Base-by-base conservation (phyloP, 2,888 invertebrate genomes). In the Phorcus lineatus region DNA sequence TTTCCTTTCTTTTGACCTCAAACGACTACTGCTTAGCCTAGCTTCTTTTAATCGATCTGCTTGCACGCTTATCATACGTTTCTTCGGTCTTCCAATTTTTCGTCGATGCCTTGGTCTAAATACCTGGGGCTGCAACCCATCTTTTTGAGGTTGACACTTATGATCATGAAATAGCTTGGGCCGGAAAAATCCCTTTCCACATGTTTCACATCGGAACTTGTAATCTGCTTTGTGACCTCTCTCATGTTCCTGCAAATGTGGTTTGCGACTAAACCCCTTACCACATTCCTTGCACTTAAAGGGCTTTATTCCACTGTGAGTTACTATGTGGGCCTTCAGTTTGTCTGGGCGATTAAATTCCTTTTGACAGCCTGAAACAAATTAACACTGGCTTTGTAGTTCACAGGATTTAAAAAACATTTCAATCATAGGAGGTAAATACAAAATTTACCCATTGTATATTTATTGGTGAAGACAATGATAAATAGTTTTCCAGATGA, bases 301-400 rank as follows among this genome's bases (percentile, higher is more conserved):
- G 0, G 93, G 93, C 79, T 92, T 92, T 67, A 93, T 88, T 4
- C 92, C 92, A 84, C 94, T 95, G 90, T 96, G 95, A 54, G 94
- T 94, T 81, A 95, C 94, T 31, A 96, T 92, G 90, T 96, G 96
- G 7, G 94, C 94, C 88, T 95, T 95, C 40, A 96, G 89, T 86
- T 94, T 94, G 88, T 94, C 94, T 80, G 94, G 95, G 67, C 96
- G 93, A 82, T 94, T 95, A 86, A 96, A 96, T 89, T 95, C 95
- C 90, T 95, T 95, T 82, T 93, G 94, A 89, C 96, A 96, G 31
- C 95, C 95, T 92, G 82, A 22, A 83, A 83, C 16, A 31, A 54
- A 74, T 31, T 13, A 77, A n/a, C 52, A 40, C 31, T 11, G 31
- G 19, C 57, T 36, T 7, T 7, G 2, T 36, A 7, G 36, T 36